These are phyloP conservation scores for Monochamus saltuarius DNA, from an alignment of 1,140 invertebrate genomes.

Conservation along the genomic window DNA sequence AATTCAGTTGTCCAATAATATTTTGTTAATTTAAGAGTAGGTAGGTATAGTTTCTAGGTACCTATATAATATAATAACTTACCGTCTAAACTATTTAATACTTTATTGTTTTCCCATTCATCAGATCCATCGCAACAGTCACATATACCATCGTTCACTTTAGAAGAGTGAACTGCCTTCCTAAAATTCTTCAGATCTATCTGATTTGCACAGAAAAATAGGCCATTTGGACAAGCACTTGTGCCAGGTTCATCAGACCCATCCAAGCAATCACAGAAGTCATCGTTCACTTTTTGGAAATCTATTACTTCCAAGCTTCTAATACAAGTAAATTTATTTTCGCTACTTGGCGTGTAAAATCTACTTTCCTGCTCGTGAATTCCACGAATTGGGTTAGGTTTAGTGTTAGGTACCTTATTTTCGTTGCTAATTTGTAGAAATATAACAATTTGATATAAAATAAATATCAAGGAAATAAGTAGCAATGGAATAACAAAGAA, in stretches of 20 bases:
- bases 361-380: conserved; percentile 38
- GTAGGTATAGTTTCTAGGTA: conserved; percentile 19
- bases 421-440: conserved; percentile 16
- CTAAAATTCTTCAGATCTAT: conserved; percentile 40
- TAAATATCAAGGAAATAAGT: conserved; percentile 34
- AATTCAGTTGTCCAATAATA: no score
- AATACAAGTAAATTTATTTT: conserved; percentile 53
- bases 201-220: conserved; percentile 23
- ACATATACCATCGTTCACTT: conserved; percentile 93
- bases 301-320: conserved; percentile 49
- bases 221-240: conserved; percentile 73
- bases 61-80: conserved; percentile 7
- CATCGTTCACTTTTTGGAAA: conserved; percentile 81
- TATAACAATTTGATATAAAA: conserved; percentile 42
- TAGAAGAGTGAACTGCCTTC: conserved; percentile 56
- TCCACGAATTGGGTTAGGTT: conserved; percentile 35
- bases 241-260: conserved; percentile 91
- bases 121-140: conserved; percentile 87
- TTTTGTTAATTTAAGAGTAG: not conserved
- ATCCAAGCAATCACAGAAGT: conserved; percentile 91
- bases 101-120: conserved; percentile 51
- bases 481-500: conserved; percentile 26
- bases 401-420: conserved; percentile 5
- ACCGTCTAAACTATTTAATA: conserved; percentile 50
- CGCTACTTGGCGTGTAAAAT: conserved; percentile 50